Percentiles rank a stretch among this genome's conserved stretches.
Conservation (phyloP, 1,140 invertebrate species). For the Micrasema minimum region DNA sequence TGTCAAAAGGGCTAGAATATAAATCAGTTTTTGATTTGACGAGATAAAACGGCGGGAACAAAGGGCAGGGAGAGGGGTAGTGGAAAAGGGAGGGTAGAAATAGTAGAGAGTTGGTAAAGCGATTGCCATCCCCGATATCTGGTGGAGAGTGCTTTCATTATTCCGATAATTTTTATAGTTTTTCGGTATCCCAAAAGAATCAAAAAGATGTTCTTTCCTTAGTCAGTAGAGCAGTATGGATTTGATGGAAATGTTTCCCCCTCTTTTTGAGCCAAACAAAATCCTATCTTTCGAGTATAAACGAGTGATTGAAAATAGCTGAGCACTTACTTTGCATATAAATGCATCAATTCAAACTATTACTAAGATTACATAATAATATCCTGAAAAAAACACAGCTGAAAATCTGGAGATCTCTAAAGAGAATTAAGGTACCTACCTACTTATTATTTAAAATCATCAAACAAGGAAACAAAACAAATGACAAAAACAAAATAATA, state of each 20-base stretch:
- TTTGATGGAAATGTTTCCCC: slow-evolving; percentile 22
- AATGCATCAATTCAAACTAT: no score
- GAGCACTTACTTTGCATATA: no score
- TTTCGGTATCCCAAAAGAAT: neutral
- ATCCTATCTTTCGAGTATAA: neutral
- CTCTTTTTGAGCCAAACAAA: slow-evolving; percentile 18
- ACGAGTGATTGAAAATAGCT: no score
- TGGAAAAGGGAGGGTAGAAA: no score
- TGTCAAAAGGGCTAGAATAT: slow-evolving; percentile 9
- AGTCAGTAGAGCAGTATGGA: slow-evolving; percentile 21
- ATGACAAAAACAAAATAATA: no score
- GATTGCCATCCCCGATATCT: neutral
- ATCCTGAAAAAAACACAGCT: no score
- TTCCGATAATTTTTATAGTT: slow-evolving; percentile 11
- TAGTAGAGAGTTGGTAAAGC: neutral
- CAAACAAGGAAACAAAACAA: no score
- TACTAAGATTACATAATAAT: no score
- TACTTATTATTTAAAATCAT: no score
- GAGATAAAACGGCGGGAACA: slow-evolving; percentile 30
- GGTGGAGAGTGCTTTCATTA: slow-evolving; percentile 1
- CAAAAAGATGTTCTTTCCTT: neutral
- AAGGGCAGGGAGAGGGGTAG: neutral
- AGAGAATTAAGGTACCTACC: no score
- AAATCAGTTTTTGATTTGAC: slow-evolving; percentile 37
- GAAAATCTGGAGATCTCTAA: no score